Conservation (phyloP, 1,140 invertebrate genomes). For the Drosophila equinoxialis region DNA sequence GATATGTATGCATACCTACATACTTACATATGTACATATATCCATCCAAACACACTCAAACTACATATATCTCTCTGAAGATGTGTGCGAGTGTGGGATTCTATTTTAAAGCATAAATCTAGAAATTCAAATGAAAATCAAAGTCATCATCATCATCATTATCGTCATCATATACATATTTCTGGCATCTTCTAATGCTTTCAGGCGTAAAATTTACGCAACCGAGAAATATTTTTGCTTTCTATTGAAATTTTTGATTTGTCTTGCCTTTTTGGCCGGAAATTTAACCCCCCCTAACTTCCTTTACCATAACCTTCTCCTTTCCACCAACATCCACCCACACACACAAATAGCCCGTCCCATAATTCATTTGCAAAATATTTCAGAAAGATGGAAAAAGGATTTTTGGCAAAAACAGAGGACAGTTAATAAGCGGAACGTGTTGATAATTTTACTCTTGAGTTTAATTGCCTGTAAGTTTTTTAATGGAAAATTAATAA, state of each 20-base stretch:
- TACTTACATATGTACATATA: background rate
- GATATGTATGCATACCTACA: constrained; percentile 31
- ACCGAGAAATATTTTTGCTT: constrained; percentile 20
- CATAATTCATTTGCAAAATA: constrained; percentile 50
- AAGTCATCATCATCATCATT: constrained; percentile 52
- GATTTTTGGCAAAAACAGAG: constrained; percentile 22
- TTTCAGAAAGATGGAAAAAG: constrained; percentile 31
- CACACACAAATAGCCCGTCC: no score
- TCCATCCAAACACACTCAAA: background rate
- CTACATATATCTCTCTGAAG: background rate
- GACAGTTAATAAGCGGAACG: constrained; percentile 67
- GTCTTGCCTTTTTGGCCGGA: constrained; percentile 5
- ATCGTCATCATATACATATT: constrained; percentile 22
- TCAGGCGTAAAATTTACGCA: constrained; percentile 20
- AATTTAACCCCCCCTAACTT: constrained; percentile 1
- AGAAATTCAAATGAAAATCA: constrained; percentile 68
- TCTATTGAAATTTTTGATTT: constrained; percentile 24
- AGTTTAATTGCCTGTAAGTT: constrained; percentile 66
- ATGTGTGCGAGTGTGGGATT: constrained; percentile 34
- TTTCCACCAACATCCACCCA: no score
- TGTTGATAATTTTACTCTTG: constrained; percentile 68
- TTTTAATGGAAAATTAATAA: constrained; percentile 72
- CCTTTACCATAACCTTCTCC: background rate
- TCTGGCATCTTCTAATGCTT: constrained; percentile 7
- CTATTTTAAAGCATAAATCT: constrained; percentile 66